These are phyloP conservation scores for Microctonus aethiopoides DNA, from an alignment of 2,888 invertebrate genomes.

Conservation along the genomic window DNA sequence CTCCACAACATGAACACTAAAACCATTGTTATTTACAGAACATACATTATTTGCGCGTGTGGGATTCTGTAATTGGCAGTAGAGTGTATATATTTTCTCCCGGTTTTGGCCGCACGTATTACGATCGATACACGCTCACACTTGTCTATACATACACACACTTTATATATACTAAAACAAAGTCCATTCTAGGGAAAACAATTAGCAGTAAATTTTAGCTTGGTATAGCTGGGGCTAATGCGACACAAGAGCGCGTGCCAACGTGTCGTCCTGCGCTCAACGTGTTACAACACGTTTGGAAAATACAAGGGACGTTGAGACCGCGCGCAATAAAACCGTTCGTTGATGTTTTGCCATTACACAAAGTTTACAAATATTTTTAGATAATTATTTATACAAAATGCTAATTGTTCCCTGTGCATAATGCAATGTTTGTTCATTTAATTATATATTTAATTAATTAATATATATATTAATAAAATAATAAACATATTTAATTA, in stretches of 20 bases:
- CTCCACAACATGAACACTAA: background rate
- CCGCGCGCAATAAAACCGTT: background rate
- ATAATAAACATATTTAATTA: no score
- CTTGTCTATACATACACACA: background rate
- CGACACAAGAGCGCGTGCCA: slow-evolving; percentile 27
- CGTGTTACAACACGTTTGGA: slow-evolving; percentile 27
- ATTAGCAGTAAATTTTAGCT: slow-evolving; percentile 34
- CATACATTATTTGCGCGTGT: slow-evolving; percentile 7
- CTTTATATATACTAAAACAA: slow-evolving; percentile 2
- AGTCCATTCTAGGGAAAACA: slow-evolving; percentile 26
- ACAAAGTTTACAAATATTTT: background rate
- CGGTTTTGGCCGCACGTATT: background rate
- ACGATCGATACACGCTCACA: background rate
- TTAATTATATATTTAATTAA: no score
- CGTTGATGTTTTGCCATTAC: slow-evolving; percentile 1
- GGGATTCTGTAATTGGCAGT: background rate
- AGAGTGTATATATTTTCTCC: background rate
- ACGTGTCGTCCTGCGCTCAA: slow-evolving; percentile 23
- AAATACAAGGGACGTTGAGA: slow-evolving; percentile 23
- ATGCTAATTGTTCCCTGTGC: no score
- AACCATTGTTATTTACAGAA: slow-evolving; percentile 11
- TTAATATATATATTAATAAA: no score
- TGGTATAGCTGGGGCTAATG: slow-evolving; percentile 7
- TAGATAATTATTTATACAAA: no score
- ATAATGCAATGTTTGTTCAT: no score